Evolutionary conservation across 2,888 invertebrate genomes (phyloP), one percentile per base, ranked within the genome.

Genomic region (Cybosia mesomella): DNA sequence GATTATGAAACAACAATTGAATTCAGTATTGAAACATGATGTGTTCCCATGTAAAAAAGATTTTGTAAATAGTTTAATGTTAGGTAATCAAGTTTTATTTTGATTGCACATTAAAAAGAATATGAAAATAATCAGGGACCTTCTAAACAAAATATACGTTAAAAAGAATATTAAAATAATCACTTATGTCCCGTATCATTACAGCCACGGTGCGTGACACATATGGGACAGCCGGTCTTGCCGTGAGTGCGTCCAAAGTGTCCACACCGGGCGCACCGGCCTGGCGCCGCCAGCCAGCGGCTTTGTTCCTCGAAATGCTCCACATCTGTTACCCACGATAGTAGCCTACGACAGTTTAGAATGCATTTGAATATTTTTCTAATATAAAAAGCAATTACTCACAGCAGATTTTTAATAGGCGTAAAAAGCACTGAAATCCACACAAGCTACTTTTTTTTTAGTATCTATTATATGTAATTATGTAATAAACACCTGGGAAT

Each of bases 231-330:
- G 0, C 97, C 97, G 77, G 92, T 95, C 88, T 94, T 96, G 32
- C 93, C 87, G 85, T 98, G 97, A 54, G 92, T 87, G 76, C 96
- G 96, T 0, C 97, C 98, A 36, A 88, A 85, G 88, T 98, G 98
- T 0, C 97, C 97, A 87, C 98, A 98, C 61, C 96, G 95, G 49
- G 96, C 95, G 85, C 98, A 97, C 53, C 96, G 92, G 43, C 96
- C 96, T 69, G 96, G 96, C 80, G 96, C 95, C 11, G 93, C 87
- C 54, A 96, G 87, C 93, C 93, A 88, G 90, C 95, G 85, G 77
- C 96, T 94, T 67, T 95, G 85, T 69, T 94, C 91, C 21, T 96
- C 95, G 82, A 96, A 97, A 69, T 93, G 88, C 0, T 88, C 84
- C 3, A 91, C 85, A 55, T 97, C 95, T 0, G 85, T 92, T 61